phyloP scores from a whole-genome alignment of 1,140 invertebrate genomes.

The Ganaspis sp. region DNA sequence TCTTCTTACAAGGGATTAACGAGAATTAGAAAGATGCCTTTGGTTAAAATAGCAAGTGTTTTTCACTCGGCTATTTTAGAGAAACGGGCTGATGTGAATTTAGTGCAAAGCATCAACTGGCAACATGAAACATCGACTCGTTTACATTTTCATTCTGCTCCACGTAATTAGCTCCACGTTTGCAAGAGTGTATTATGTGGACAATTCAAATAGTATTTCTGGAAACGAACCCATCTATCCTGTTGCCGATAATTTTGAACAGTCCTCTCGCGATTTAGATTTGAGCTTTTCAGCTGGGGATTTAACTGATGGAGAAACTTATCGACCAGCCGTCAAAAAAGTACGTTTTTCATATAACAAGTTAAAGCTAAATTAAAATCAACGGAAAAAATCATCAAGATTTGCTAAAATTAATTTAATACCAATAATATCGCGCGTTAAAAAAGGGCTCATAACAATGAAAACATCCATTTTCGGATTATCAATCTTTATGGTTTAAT shows the following conservation, averaged over 20 bases:
- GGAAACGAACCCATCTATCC: conserved; percentile 45
- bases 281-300: conserved; percentile 62
- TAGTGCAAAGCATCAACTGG: conserved; percentile 6
- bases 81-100: not conserved
- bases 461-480: too few relatives aligned
- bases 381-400: too few relatives aligned
- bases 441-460: too few relatives aligned
- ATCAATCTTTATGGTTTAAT: too few relatives aligned
- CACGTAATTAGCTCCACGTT: conserved; percentile 35
- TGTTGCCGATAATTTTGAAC: conserved; percentile 47
- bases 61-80: not conserved
- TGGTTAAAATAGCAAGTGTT: not conserved
- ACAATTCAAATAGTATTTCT: conserved; percentile 40
- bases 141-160: conserved; percentile 38
- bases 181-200: conserved; percentile 57
- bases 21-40: conserved; percentile 7
- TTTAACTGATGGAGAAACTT: conserved; percentile 34
- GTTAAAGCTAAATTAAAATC: too few relatives aligned
- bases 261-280: conserved; percentile 65
- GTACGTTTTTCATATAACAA: conserved; percentile 39
- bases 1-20: conserved; percentile 64
- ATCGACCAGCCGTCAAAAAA: conserved; percentile 49
- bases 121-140: conserved; percentile 12
- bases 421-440: too few relatives aligned
- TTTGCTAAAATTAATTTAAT: too few relatives aligned